Percentiles rank a stretch among this genome's conserved stretches.
phyloP scores from a whole-genome alignment of 2,888 invertebrate genomes.

The Diplolepis rosae region DNA sequence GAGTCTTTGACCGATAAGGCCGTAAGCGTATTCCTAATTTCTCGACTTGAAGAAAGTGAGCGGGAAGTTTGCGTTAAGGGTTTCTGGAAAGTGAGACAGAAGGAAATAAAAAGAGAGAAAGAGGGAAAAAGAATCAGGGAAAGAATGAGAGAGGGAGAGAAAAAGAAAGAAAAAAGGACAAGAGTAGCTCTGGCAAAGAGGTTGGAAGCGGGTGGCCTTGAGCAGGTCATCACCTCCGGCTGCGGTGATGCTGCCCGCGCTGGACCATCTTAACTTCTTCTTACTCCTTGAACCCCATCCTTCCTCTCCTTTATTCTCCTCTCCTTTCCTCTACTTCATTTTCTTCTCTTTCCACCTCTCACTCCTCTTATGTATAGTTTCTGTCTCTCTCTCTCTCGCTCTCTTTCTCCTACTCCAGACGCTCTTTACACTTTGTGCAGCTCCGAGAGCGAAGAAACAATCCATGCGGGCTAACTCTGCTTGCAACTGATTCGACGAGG shows the following conservation, averaged over 20 bases:
- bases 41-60: constrained; percentile 28
- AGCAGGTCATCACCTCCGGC: constrained; percentile 73
- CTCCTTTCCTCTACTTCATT: constrained; percentile 24
- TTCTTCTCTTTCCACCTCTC: constrained; percentile 34
- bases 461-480: constrained; percentile 49
- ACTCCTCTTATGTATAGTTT: constrained; percentile 30
- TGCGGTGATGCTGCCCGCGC: constrained; percentile 51
- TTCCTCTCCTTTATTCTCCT: constrained; percentile 44
- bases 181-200: constrained; percentile 58
- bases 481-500: constrained; percentile 26
- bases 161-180: constrained; percentile 37
- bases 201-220: constrained; percentile 72
- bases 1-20: constrained; percentile 45
- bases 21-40: constrained; percentile 29
- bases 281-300: constrained; percentile 51
- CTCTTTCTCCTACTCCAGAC: constrained; percentile 49
- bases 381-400: constrained; percentile 39
- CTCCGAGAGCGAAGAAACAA: constrained; percentile 50
- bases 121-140: background rate
- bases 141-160: background rate
- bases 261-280: constrained; percentile 69
- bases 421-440: constrained; percentile 34
- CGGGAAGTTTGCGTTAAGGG: constrained; percentile 53
- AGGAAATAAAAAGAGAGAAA: background rate
- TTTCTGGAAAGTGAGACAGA: constrained; percentile 13